These are phyloP conservation scores for Menidia menidia DNA, from an alignment of 2,797 vertebrate species.

Conservation along the genomic window DNA sequence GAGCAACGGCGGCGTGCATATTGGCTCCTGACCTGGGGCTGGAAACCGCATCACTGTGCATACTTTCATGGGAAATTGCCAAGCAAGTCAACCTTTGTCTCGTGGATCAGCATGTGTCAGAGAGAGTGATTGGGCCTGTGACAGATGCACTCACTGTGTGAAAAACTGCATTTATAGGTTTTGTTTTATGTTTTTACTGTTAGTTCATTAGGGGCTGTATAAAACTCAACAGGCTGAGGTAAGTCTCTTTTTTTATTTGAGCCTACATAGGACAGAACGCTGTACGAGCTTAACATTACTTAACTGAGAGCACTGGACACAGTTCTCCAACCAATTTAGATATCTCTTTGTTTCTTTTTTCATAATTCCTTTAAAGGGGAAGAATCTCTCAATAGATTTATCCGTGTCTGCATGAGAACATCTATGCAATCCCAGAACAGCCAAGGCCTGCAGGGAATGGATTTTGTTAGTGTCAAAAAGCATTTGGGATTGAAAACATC, in stretches of 20 bases:
- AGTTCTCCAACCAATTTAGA: background rate
- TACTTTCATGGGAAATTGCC: constrained; percentile 28
- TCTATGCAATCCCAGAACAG: background rate
- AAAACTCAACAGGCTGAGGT: background rate
- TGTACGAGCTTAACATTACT: background rate
- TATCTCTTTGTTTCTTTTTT: background rate
- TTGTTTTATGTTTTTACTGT: too few relatives aligned
- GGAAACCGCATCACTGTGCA: constrained; percentile 16
- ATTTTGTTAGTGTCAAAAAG: background rate
- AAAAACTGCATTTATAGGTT: constrained; percentile 2
- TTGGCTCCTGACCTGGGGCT: background rate
- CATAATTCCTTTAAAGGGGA: background rate
- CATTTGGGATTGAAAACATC: background rate
- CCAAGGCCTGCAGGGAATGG: background rate
- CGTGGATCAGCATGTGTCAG: constrained; percentile 23
- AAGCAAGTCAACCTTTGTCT: background rate
- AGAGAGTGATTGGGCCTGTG: constrained; percentile 1
- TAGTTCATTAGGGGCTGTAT: background rate
- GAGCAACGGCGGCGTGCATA: constrained; percentile 15
- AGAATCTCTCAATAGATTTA: background rate
- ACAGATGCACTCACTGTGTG: background rate
- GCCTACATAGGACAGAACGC: background rate
- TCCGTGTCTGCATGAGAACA: background rate
- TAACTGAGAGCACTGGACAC: background rate
- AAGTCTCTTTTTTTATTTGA: too few relatives aligned